A percentile compares a stretch with the other conserved stretches of the same genome.
Conservation (phyloP, 2,888 invertebrate species). For the Dioctria linearis region DNA sequence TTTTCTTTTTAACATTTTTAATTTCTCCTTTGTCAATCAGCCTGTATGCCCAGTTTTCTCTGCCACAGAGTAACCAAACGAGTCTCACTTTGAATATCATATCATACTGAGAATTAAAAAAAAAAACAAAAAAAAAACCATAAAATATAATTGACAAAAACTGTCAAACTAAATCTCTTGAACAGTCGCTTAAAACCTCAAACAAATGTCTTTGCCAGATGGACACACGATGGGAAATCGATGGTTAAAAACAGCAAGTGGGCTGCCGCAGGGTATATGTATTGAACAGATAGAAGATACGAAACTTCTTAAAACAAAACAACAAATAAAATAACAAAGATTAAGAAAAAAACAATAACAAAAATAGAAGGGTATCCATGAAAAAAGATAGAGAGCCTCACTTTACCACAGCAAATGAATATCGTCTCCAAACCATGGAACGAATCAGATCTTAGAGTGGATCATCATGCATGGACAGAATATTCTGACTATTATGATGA, state of each 20-base stretch:
- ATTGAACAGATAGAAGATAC: neutral
- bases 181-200: constrained; percentile 15
- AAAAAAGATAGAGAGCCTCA: neutral
- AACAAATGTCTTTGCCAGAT: constrained; percentile 41
- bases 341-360: neutral
- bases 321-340: neutral
- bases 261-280: neutral
- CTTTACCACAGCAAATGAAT: constrained; percentile 3
- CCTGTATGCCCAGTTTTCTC: no score
- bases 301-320: constrained; percentile 19
- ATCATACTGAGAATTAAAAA: no score
- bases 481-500: neutral
- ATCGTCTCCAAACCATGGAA: constrained; percentile 8
- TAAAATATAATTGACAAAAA: constrained; percentile 28
- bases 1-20: no score
- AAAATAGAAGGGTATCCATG: neutral
- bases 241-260: constrained; percentile 20
- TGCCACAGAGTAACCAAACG: no score
- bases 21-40: no score
- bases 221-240: constrained; percentile 31
- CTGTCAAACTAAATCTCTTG: constrained; percentile 47
- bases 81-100: no score
- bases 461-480: neutral
- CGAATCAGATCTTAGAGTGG: constrained; percentile 1
- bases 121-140: no score